phyloP scores from a whole-genome alignment of 1,140 invertebrate genomes.

The Heliconius congener region DNA sequence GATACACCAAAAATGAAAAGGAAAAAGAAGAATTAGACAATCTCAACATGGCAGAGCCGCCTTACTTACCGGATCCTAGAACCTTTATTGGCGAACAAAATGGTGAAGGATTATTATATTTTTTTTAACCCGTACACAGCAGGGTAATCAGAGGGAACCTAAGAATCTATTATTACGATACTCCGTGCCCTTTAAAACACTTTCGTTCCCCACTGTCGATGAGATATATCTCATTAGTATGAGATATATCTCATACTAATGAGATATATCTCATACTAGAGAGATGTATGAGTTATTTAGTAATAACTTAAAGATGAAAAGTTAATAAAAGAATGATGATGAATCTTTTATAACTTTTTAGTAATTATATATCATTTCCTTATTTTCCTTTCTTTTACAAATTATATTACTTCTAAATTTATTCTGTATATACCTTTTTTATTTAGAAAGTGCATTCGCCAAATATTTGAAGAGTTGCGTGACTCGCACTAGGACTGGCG shows the following conservation, averaged over 20 bases:
- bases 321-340: no score
- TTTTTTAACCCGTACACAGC: no score
- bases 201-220: no score
- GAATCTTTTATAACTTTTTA: no score
- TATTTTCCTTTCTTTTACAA: neutral
- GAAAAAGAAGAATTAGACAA: slow-evolving; percentile 72
- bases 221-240: no score
- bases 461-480: slow-evolving; percentile 63
- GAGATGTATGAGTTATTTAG: no score
- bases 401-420: neutral
- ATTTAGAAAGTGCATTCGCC: slow-evolving; percentile 52
- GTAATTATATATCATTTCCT: neutral
- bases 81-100: slow-evolving; percentile 60
- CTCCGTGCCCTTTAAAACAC: no score
- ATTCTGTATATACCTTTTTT: slow-evolving; percentile 29
- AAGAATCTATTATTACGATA: no score
- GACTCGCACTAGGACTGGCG: slow-evolving; percentile 51
- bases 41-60: slow-evolving; percentile 66
- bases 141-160: no score
- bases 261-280: no score
- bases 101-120: slow-evolving; percentile 34
- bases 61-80: slow-evolving; percentile 62
- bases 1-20: slow-evolving; percentile 67
- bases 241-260: no score
- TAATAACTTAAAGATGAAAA: no score